Evolutionary conservation across 2,797 vertebrate genomes (phyloP).

Genomic region (Pelodytes ibericus): DNA sequence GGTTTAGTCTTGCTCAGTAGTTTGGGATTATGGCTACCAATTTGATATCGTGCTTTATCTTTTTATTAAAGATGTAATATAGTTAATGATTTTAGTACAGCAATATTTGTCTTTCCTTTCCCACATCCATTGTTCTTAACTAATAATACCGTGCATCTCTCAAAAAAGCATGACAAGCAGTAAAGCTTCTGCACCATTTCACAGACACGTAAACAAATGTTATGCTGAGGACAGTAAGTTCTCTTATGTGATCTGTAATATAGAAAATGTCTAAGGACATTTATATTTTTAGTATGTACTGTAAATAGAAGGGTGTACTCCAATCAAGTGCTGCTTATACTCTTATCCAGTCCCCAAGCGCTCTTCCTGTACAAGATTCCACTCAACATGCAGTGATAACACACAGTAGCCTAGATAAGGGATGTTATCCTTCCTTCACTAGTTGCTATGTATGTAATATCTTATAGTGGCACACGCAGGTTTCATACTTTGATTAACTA

Average conservation of each 20-base stretch:
- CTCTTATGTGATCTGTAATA: background rate
- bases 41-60: no score
- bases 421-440: background rate
- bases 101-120: no score
- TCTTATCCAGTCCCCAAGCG: conserved; percentile 32
- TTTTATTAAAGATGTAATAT: no score
- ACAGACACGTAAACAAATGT: background rate
- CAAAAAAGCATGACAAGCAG: no score
- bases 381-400: conserved; percentile 40
- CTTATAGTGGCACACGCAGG: background rate
- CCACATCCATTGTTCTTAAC: no score
- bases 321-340: conserved; percentile 19
- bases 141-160: no score
- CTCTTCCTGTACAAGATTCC: conserved; percentile 37
- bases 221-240: background rate
- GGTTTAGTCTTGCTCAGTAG: no score
- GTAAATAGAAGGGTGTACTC: conserved; percentile 14
- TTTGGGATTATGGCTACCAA: no score
- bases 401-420: conserved; percentile 13
- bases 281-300: conserved; percentile 1
- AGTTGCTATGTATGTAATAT: background rate
- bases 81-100: no score
- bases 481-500: no score
- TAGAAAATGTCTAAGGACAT: background rate
- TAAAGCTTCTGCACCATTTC: no score